A percentile compares a stretch with the other conserved stretches of the same genome.
These are phyloP conservation scores for Machimus atricapillus DNA, from an alignment of 2,888 invertebrate species.

Conservation along the genomic window DNA sequence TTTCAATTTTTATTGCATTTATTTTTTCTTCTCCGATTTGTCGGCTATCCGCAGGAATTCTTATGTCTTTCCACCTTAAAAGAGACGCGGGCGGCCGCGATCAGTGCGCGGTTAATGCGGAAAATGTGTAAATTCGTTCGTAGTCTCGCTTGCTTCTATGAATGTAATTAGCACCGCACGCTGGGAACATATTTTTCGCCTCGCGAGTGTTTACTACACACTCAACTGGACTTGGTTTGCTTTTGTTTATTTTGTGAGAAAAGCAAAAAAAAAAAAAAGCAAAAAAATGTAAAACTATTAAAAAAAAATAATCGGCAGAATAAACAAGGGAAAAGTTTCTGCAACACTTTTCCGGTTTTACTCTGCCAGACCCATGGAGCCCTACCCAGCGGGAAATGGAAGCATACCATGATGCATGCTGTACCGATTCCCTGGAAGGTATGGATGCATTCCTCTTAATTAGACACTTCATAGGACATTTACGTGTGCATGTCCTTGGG, in stretches of 20 bases:
- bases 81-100: not conserved
- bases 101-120: not conserved
- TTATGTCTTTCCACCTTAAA: not conserved
- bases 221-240: not conserved
- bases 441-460: too few species aligned
- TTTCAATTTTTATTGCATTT: not conserved
- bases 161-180: conserved; percentile 1
- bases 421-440: too few species aligned
- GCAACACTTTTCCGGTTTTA: not conserved
- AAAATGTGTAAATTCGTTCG: conserved; percentile 18
- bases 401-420: too few species aligned
- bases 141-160: not conserved
- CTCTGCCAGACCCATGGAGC: not conserved
- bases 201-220: not conserved
- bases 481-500: too few species aligned
- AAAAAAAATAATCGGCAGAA: not conserved
- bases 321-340: conserved; percentile 1
- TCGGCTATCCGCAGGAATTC: not conserved
- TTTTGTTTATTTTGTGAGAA: not conserved
- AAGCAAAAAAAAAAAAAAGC: not conserved
- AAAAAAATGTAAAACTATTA: too few species aligned
- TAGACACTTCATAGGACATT: too few species aligned
- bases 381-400: too few species aligned
- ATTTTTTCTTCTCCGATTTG: not conserved
- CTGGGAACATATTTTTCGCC: not conserved